Percentiles rank a stretch among this genome's conserved stretches.
Evolutionary conservation across 2,888 invertebrate genomes (phyloP).

Genomic region (Lasioglossum morio): DNA sequence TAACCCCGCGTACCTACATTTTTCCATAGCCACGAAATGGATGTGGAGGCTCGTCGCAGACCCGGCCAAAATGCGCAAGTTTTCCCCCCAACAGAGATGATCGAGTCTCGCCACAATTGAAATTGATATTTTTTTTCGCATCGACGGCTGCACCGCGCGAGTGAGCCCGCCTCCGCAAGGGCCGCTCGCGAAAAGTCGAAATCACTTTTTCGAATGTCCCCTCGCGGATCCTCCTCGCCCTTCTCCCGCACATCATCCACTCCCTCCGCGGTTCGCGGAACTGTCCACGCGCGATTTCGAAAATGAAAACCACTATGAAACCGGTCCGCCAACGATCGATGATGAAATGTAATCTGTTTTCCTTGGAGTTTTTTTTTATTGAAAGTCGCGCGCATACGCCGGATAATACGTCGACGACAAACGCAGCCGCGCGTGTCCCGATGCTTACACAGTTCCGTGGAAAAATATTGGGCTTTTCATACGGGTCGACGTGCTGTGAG

Average conservation of each 20-base stretch:
- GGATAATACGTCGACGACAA: slow-evolving; percentile 3
- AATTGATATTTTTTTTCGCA: slow-evolving; percentile 76
- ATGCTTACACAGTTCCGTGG: slow-evolving; percentile 5
- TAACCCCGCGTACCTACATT: slow-evolving; percentile 72
- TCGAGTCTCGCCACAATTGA: slow-evolving; percentile 79
- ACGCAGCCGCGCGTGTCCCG: not conserved
- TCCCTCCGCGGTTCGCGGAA: not conserved
- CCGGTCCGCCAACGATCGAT: not conserved
- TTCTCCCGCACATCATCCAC: not conserved
- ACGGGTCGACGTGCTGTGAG: not conserved
- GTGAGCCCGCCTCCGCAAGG: not conserved
- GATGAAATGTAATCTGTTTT: slow-evolving; percentile 25
- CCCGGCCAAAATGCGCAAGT: slow-evolving; percentile 72
- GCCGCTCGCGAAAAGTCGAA: slow-evolving; percentile 48
- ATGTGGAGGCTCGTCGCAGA: slow-evolving; percentile 66
- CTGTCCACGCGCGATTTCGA: slow-evolving; percentile 18
- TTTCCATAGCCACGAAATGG: slow-evolving; percentile 75
- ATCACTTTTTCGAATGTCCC: slow-evolving; percentile 43
- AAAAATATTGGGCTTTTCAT: slow-evolving; percentile 4
- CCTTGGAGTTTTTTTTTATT: slow-evolving; percentile 39
- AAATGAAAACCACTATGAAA: slow-evolving; percentile 32
- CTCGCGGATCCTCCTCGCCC: not conserved
- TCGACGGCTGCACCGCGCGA: slow-evolving; percentile 30
- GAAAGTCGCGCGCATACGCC: slow-evolving; percentile 1
- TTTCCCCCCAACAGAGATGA: slow-evolving; percentile 75